Percentiles rank a stretch among this genome's conserved stretches.
These are phyloP conservation scores for Entomobrya proxima DNA, from an alignment of 2,888 invertebrate species.

Conservation along the genomic window DNA sequence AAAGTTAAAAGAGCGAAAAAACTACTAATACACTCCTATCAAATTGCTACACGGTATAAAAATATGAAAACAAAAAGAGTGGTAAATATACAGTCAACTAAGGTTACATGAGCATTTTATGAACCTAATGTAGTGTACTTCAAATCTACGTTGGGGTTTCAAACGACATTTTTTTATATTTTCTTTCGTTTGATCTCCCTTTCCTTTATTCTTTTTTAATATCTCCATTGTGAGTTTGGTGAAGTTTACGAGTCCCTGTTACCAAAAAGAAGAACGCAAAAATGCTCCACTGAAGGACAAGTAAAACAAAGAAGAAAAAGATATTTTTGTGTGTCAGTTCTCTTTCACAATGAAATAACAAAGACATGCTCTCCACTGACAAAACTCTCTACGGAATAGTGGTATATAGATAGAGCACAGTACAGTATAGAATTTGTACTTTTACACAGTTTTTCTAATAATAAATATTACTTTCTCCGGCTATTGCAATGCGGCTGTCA, in stretches of 20 bases:
- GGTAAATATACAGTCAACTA: no score
- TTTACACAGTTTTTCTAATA: neutral
- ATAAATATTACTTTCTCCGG: neutral
- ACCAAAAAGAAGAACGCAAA: neutral
- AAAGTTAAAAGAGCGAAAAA: no score
- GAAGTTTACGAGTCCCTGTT: neutral
- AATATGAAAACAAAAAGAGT: no score
- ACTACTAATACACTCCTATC: no score
- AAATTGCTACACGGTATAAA: no score
- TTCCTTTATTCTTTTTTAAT: neutral
- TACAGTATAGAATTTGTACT: neutral
- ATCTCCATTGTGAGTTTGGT: neutral
- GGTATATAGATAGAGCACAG: no score
- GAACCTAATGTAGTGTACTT: neutral
- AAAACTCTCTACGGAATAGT: neutral
- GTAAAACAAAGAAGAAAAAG: constrained; percentile 15
- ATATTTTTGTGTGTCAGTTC: neutral
- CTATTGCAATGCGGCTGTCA: neutral
- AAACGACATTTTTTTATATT: constrained; percentile 14
- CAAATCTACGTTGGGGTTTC: neutral
- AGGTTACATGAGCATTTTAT: no score
- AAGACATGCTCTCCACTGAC: neutral
- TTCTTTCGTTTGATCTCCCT: no score
- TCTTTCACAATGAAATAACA: neutral
- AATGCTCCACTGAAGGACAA: constrained; percentile 4